Conservation (phyloP, 2,113 vertebrate species). For the Dendropsophus ebraccatus region DNA sequence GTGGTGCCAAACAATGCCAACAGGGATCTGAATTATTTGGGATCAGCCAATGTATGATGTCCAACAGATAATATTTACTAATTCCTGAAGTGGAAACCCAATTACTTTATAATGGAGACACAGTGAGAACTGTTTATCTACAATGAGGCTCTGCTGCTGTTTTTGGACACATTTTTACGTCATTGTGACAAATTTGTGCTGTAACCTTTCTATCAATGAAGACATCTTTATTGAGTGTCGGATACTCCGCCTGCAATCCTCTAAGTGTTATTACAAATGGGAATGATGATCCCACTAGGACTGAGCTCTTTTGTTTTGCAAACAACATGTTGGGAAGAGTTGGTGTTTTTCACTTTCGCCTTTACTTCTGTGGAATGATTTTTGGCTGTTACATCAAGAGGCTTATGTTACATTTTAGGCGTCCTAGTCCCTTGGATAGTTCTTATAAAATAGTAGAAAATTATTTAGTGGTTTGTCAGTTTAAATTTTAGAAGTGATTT, state of each 20-base stretch:
- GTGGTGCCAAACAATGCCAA: neutral
- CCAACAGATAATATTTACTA: neutral
- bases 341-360: neutral
- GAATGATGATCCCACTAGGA: constrained; percentile 31
- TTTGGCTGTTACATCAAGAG: neutral
- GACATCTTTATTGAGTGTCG: neutral
- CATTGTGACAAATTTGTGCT: neutral
- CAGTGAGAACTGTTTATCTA: constrained; percentile 14
- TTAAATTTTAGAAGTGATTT: too few relatives aligned
- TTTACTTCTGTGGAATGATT: neutral
- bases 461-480: too few relatives aligned
- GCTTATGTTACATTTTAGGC: too few relatives aligned
- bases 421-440: too few relatives aligned
- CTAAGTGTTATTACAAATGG: constrained; percentile 9
- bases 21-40: neutral
- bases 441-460: too few relatives aligned
- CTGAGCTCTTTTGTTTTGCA: constrained; percentile 1
- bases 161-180: constrained; percentile 37
- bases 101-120: constrained; percentile 6
- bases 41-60: neutral
- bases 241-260: neutral
- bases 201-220: neutral
- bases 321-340: neutral
- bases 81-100: neutral
- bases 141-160: neutral